Evolutionary conservation across 2,113 vertebrate species (phyloP), one percentile per base, ranked within the genome.

Genomic region (Pycnonotus jocosus): DNA sequence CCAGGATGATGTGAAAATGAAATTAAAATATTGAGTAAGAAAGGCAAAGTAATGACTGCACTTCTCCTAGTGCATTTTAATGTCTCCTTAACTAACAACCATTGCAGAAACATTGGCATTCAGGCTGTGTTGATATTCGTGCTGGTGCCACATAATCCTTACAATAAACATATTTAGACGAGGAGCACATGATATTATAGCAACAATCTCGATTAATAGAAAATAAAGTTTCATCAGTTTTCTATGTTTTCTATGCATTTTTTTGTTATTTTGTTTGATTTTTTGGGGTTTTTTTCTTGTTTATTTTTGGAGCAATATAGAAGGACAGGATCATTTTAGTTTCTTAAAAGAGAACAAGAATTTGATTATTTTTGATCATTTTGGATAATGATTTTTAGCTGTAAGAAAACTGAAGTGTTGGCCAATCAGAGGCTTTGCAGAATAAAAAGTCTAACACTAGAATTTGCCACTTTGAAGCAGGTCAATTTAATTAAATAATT

Each of bases 101-200:
- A 48, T 17, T 8, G 1, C 17, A 74, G 82, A 68, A 89, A 69
- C 11, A 23, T 7, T 0, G 0, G 6, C 15, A 62, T 60, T 81
- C 44, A 35, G 31, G 7, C 53, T 70, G 19, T 74, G 40, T 18
- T 44, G 42, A 50, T 45, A 54, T 7, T 56, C 11, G 19, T 57
- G 22, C 6, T 51, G 35, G 37, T 68, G 18, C n/a, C 65, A 23
- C 23, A 31, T 22, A 77, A 88, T 33, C 12, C 30, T 73, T 88
- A n/a, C 37, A 88, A 44, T 42, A 74, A 84, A 74, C 23, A 11
- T 51, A 21, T 58, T 82, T 35, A 58, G 22, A 40, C 14, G 19
- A 81, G 33, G 24, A 93, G 23, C 14, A 47, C 6, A 35, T n/a
- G 15, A 20, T 4, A 4, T 50, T 71, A 7, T 16, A 73, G 50